Conservation (phyloP, 2,888 invertebrate species). For the Neria commutata region DNA sequence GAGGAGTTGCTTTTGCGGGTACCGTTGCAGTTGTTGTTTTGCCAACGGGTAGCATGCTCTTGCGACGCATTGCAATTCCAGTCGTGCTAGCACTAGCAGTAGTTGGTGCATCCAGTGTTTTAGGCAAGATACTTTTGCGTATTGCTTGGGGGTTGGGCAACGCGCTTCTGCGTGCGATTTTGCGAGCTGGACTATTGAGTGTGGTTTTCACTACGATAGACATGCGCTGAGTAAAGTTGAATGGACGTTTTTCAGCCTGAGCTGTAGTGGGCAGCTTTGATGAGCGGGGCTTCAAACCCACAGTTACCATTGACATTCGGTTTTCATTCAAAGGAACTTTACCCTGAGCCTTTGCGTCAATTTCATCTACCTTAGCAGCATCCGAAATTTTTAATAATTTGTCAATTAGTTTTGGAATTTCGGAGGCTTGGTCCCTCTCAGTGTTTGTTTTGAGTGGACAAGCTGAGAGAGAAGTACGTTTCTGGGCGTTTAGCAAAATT, state of each 20-base stretch:
- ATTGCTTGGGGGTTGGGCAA: constrained; percentile 1
- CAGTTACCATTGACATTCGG: constrained; percentile 12
- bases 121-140: constrained; percentile 21
- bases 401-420: constrained; percentile 46
- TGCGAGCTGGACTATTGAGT: constrained; percentile 56
- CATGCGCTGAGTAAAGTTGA: constrained; percentile 50
- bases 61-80: constrained; percentile 23
- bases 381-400: constrained; percentile 46
- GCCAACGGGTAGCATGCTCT: constrained; percentile 19
- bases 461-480: constrained; percentile 21
- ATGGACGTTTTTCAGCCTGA: constrained; percentile 36
- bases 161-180: constrained; percentile 32
- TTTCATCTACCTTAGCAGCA: constrained; percentile 4
- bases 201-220: constrained; percentile 57
- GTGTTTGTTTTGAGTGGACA: neutral
- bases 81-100: too few species aligned
- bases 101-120: neutral
- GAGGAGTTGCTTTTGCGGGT: neutral
- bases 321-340: constrained; percentile 4
- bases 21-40: constrained; percentile 4
- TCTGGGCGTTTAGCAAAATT: constrained; percentile 18
- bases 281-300: constrained; percentile 36
- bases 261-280: constrained; percentile 33
- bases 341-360: neutral
- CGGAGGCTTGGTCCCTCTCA: constrained; percentile 16